Percentiles rank a stretch among this genome's conserved stretches.
These are phyloP conservation scores for Nyctalus aviator DNA, from an alignment of 2,797 vertebrate genomes.

Conservation along the genomic window DNA sequence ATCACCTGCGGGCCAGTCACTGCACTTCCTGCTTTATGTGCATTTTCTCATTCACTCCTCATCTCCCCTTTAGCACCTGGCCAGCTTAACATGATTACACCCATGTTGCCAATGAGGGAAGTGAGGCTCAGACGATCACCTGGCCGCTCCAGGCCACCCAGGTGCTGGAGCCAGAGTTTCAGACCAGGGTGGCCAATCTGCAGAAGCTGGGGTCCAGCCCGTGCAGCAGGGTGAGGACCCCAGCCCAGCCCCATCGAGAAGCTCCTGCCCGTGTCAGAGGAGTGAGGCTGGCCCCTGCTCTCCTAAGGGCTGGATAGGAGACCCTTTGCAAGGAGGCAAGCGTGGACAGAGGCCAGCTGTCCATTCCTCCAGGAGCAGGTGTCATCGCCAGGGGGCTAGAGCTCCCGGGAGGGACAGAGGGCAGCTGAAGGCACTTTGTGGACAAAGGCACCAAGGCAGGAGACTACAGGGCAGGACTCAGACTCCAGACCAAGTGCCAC, in stretches of 20 bases:
- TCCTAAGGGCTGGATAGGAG: not conserved
- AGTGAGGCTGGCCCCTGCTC: not conserved
- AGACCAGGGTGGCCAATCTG: not conserved
- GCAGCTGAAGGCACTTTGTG: not conserved
- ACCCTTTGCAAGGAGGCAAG: not conserved
- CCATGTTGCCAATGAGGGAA: not conserved
- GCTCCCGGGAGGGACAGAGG: not conserved
- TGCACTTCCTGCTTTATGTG: not conserved
- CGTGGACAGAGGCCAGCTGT: not conserved
- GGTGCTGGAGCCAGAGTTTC: not conserved
- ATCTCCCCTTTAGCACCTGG: not conserved
- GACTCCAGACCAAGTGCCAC: not conserved
- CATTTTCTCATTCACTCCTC: not conserved
- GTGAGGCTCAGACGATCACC: not conserved
- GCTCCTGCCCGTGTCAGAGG: not conserved
- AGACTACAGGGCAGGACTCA: fast-evolving
- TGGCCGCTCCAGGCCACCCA: not conserved
- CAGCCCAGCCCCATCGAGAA: not conserved
- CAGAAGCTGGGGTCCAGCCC: not conserved
- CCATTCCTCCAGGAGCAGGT: not conserved
- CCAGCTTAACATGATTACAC: not conserved
- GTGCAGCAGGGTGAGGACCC: too few species aligned
- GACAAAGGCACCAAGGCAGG: not conserved
- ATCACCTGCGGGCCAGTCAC: fast-evolving
- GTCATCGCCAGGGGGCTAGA: not conserved